Percentiles rank a stretch among this genome's conserved stretches.
Evolutionary conservation across 2,888 invertebrate genomes (phyloP).

Genomic region (Rambutsinella grinnellia): DNA sequence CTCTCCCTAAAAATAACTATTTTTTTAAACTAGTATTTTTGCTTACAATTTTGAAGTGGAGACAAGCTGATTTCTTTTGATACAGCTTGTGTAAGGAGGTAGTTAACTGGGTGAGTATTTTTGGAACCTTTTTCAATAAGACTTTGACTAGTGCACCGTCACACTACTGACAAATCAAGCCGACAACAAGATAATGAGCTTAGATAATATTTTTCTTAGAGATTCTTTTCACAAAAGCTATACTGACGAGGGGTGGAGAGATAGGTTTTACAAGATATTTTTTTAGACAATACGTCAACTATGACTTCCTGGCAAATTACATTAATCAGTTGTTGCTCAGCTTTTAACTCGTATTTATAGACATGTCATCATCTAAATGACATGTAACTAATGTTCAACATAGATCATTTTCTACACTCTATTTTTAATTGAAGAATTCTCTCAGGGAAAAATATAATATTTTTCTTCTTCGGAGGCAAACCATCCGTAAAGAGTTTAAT

Average conservation of each 20-base stretch:
- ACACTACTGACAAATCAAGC: conserved; percentile 56
- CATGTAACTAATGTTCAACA: conserved; percentile 18
- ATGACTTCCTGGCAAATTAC: conserved; percentile 50
- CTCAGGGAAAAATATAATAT: conserved; percentile 13
- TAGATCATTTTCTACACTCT: neutral
- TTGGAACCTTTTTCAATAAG: too few species aligned
- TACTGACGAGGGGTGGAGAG: too few species aligned
- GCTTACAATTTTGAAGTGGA: too few species aligned
- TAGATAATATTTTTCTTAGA: conserved; percentile 41
- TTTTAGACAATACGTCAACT: conserved; percentile 37
- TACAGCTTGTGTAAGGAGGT: too few species aligned
- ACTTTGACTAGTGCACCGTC: conserved; percentile 37
- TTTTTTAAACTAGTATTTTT: too few species aligned
- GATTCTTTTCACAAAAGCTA: too few species aligned
- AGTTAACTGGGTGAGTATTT: too few species aligned
- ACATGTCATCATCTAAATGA: conserved; percentile 33
- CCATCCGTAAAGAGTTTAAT: conserved; percentile 53
- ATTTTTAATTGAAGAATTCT: too few species aligned
- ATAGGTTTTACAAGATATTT: neutral
- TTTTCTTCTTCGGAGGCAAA: conserved; percentile 38
- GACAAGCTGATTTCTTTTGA: too few species aligned
- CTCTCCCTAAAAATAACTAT: conserved; percentile 16
- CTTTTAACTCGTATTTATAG: conserved; percentile 39
- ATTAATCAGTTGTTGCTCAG: conserved; percentile 46
- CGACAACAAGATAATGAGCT: conserved; percentile 57